Conservation (phyloP, 2,888 invertebrate genomes). For the Drosophila anomelani region DNA sequence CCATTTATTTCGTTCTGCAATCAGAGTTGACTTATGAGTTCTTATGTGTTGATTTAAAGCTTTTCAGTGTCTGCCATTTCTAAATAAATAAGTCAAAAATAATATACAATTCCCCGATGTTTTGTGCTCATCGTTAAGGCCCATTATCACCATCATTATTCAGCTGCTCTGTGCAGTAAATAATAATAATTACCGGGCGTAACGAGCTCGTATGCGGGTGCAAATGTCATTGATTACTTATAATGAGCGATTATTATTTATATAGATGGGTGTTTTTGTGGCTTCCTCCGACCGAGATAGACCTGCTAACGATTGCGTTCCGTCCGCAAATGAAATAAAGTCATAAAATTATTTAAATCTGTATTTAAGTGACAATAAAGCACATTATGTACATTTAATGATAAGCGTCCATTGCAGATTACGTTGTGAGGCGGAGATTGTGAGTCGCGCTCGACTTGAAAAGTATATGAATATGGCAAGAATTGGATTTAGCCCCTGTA, state of each 20-base stretch:
- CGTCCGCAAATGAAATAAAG: slow-evolving; percentile 60
- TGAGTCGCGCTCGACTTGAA: background rate
- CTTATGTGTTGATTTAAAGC: background rate
- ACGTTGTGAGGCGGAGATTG: slow-evolving; percentile 24
- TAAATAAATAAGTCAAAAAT: slow-evolving; percentile 27
- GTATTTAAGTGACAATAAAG: slow-evolving; percentile 75
- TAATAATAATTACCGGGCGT: slow-evolving; percentile 53
- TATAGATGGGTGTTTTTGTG: slow-evolving; percentile 31
- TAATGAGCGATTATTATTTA: slow-evolving; percentile 43
- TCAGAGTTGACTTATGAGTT: background rate
- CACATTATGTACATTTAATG: slow-evolving; percentile 60
- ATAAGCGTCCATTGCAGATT: slow-evolving; percentile 61
- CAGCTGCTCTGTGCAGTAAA: slow-evolving; percentile 24
- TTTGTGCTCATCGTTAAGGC: background rate
- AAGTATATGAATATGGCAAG: background rate
- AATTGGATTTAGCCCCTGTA: slow-evolving; percentile 13
- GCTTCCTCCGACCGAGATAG: slow-evolving; percentile 34
- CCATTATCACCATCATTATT: slow-evolving; percentile 31
- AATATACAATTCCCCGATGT: background rate
- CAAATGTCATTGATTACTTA: slow-evolving; percentile 64
- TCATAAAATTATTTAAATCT: slow-evolving; percentile 76
- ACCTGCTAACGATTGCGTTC: slow-evolving; percentile 21
- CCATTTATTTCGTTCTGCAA: background rate
- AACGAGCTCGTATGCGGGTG: slow-evolving; percentile 55
- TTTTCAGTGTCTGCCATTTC: background rate